Base-by-base conservation (phyloP, 2,888 invertebrate species). In the Tromatobia lineatoria region DNA sequence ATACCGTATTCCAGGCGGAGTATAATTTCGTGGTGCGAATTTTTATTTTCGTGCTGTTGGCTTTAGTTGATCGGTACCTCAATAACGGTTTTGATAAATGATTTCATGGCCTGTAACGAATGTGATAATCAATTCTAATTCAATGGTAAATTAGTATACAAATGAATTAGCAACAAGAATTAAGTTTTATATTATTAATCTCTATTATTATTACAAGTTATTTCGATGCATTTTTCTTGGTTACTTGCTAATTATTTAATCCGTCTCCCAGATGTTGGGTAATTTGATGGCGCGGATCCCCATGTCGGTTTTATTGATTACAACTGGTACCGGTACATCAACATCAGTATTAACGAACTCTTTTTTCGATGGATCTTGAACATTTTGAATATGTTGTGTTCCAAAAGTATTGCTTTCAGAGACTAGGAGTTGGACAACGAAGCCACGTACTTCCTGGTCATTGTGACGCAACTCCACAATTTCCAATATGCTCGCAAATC, bases 401-500 rank as follows among this genome's bases (percentile, higher is more conserved):
- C 59, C 59, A 15, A 29, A 59, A 59, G 59, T 29, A 59, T 59
- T 29, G 25, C 25, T 15, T 23, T 10, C 0, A 29, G 15, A 15
- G 10, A 25, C 2, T 15, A 59, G 59, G 11, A 25, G 25, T 59
- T 59, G 59, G 59, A 59, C 29, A 25, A 59, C 25, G 59, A 59
- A 25, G 59, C 59, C 59, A 23, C 59, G 25, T 10, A 59, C 29
- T 15, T 23, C 25, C 25, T 59, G 13, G 8, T 25, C 59, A 29
- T 59, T 59, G 59, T 59, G 29, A 29, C 25, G 25, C 0, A 59
- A 59, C 29, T 25, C 25, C 25, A 59, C 59, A 25, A 59, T 59
- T 59, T 59, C 59, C 59, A 59, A 29, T 3, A 59, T 29, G 10
- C 25, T 59, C 15, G 25, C 59, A 29, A 25, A 59, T 59, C 59